Percentiles rank a stretch among this genome's conserved stretches.
Conservation (phyloP, 2,797 vertebrate genomes). For the Poecilia velifera region DNA sequence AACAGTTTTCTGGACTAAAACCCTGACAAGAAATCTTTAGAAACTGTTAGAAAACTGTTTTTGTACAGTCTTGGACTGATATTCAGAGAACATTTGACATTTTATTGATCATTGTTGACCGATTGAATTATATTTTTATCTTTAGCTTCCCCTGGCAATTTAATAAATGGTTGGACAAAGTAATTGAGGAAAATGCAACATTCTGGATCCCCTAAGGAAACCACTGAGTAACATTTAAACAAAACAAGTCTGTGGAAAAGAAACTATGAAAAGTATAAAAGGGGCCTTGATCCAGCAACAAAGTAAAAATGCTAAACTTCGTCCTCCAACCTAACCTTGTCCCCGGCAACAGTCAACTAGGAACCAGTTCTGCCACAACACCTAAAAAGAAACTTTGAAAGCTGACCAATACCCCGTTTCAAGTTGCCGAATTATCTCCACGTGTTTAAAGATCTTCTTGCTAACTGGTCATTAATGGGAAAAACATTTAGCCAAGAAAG, state of each 20-base stretch:
- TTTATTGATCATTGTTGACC: neutral
- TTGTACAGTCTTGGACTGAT: neutral
- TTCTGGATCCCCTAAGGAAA: neutral
- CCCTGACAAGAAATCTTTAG: neutral
- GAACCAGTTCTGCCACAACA: constrained; percentile 34
- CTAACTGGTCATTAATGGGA: constrained; percentile 2
- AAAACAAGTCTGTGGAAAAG: neutral
- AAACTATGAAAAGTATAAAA: constrained; percentile 28
- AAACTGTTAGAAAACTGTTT: neutral
- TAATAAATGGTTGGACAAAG: neutral
- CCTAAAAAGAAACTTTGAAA: constrained; percentile 31
- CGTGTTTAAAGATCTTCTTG: constrained; percentile 9
- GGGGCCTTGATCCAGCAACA: constrained; percentile 20
- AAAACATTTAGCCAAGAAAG: constrained; percentile 29
- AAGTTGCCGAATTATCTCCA: constrained; percentile 11
- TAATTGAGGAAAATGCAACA: neutral
- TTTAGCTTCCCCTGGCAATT: neutral
- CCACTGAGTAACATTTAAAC: neutral
- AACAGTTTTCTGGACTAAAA: neutral
- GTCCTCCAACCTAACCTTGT: constrained; percentile 9
- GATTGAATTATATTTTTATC: neutral
- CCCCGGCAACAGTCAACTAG: constrained; percentile 21
- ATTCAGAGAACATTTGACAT: neutral
- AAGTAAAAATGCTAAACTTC: constrained; percentile 17
- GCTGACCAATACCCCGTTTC: constrained; percentile 14